phyloP scores from a whole-genome alignment of 2,888 invertebrate genomes.

The Orchesella flavescens region DNA sequence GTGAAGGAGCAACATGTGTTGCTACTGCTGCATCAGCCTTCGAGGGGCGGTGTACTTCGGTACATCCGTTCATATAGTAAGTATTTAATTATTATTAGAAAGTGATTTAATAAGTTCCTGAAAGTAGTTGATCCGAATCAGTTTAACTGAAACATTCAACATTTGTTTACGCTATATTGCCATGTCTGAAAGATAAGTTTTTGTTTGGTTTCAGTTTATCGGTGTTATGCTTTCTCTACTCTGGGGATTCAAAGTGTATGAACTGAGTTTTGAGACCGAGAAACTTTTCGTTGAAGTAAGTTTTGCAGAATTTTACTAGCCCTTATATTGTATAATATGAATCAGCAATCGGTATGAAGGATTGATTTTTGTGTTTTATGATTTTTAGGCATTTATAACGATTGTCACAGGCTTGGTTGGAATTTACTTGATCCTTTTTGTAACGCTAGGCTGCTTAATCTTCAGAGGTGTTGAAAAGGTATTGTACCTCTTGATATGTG shows the following conservation, averaged over 20 bases:
- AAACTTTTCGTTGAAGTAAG: constrained; percentile 44
- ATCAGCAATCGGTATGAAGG: not conserved
- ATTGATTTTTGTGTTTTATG: constrained; percentile 11
- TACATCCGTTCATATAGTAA: constrained; percentile 62
- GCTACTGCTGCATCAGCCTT: constrained; percentile 49
- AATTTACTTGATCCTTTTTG: constrained; percentile 53
- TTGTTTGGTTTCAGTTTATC: constrained; percentile 42
- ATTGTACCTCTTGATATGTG: too few relatives aligned
- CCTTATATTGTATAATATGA: not conserved
- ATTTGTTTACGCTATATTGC: too few relatives aligned
- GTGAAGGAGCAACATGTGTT: constrained; percentile 35
- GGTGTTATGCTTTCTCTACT: constrained; percentile 32
- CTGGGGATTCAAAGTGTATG: constrained; percentile 53
- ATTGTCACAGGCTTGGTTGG: constrained; percentile 48
- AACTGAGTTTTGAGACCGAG: constrained; percentile 37
- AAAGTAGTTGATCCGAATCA: too few relatives aligned
- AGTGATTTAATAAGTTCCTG: not conserved
- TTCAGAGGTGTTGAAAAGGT: constrained; percentile 62
- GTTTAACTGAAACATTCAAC: too few relatives aligned
- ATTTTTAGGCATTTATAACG: constrained; percentile 51
- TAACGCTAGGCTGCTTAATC: constrained; percentile 57
- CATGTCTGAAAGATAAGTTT: too few relatives aligned
- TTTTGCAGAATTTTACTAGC: not conserved
- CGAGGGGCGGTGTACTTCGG: constrained; percentile 62
- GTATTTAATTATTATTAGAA: constrained; percentile 1